Conservation (phyloP, 2,888 invertebrate genomes). For the Ectemnius lituratus region DNA sequence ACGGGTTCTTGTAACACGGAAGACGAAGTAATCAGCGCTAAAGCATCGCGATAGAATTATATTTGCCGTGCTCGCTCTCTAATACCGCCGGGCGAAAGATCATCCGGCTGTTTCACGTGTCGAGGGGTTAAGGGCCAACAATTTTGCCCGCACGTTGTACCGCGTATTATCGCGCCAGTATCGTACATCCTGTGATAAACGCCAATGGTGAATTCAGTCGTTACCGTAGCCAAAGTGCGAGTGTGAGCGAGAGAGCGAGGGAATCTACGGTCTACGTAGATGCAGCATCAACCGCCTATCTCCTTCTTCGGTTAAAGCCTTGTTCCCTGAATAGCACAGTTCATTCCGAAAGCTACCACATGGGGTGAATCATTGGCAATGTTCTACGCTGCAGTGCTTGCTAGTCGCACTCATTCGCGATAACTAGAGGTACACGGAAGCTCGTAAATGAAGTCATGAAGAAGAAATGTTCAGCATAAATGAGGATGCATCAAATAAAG, state of each 20-base stretch:
- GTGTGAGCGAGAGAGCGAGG: too few relatives aligned
- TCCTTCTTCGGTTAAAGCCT: slow-evolving; percentile 8
- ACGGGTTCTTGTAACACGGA: slow-evolving; percentile 10
- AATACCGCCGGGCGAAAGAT: slow-evolving; percentile 41
- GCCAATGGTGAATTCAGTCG: slow-evolving; percentile 68
- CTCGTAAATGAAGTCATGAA: slow-evolving; percentile 8
- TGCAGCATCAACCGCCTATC: background rate
- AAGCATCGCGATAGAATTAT: slow-evolving; percentile 48
- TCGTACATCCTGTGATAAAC: slow-evolving; percentile 57
- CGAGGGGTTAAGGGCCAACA: slow-evolving; percentile 51
- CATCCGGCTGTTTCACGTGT: slow-evolving; percentile 46
- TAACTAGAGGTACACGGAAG: slow-evolving; percentile 46
- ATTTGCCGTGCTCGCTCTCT: slow-evolving; percentile 32
- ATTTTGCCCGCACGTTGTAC: slow-evolving; percentile 52
- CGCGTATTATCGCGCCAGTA: slow-evolving; percentile 56
- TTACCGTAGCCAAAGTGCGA: slow-evolving; percentile 44
- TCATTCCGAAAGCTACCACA: slow-evolving; percentile 45
- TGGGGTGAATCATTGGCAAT: slow-evolving; percentile 69
- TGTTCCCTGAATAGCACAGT: slow-evolving; percentile 32
- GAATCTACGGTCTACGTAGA: too few relatives aligned
- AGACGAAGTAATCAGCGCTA: slow-evolving; percentile 34
- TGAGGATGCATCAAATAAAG: slow-evolving; percentile 3
- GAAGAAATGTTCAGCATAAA: slow-evolving; percentile 3
- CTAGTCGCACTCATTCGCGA: slow-evolving; percentile 53
- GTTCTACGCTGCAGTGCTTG: slow-evolving; percentile 57